A percentile compares a stretch with the other conserved stretches of the same genome.
Conservation (phyloP, 2,888 invertebrate genomes). For the Drosophila flavopinicola region DNA sequence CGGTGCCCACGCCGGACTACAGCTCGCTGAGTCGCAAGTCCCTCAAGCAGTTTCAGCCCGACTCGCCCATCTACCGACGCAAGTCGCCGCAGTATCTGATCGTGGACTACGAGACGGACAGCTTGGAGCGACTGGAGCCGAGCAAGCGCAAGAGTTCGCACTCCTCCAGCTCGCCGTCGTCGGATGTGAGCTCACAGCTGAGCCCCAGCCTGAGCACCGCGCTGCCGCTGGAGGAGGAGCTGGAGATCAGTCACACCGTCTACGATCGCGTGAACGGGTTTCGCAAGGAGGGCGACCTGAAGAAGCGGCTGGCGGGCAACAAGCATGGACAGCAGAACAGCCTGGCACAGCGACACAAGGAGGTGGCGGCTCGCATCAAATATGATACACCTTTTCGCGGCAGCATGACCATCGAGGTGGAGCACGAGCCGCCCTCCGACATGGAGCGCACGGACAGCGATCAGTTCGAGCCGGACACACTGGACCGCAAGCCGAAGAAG, state of each 20-base stretch:
- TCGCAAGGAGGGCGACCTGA: conserved; percentile 82
- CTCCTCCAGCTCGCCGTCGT: conserved; percentile 86
- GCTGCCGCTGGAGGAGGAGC: conserved; percentile 91
- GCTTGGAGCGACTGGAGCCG: conserved; percentile 87
- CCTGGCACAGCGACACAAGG: conserved; percentile 71
- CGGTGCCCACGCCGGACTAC: conserved; percentile 84
- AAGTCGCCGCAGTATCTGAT: conserved; percentile 84
- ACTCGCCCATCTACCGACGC: conserved; percentile 84
- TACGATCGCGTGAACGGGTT: conserved; percentile 85
- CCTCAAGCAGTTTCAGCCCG: conserved; percentile 83
- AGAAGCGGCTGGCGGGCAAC: conserved; percentile 72
- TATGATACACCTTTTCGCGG: conserved; percentile 89
- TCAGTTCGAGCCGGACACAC: conserved; percentile 93
- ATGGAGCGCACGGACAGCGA: conserved; percentile 89
- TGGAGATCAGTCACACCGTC: conserved; percentile 91
- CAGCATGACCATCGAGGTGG: conserved; percentile 92
- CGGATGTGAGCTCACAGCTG: conserved; percentile 88
- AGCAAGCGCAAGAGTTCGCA: conserved; percentile 84
- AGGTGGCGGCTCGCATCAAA: conserved; percentile 85
- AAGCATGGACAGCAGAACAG: conserved; percentile 53
- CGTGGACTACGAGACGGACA: conserved; percentile 90
- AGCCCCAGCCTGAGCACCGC: conserved; percentile 90
- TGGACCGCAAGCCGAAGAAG: conserved; percentile 91
- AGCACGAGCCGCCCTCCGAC: conserved; percentile 91
- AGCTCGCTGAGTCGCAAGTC: conserved; percentile 84